Base-by-base conservation (phyloP, 2,113 vertebrate species). In the Pleuronectes platessa region DNA sequence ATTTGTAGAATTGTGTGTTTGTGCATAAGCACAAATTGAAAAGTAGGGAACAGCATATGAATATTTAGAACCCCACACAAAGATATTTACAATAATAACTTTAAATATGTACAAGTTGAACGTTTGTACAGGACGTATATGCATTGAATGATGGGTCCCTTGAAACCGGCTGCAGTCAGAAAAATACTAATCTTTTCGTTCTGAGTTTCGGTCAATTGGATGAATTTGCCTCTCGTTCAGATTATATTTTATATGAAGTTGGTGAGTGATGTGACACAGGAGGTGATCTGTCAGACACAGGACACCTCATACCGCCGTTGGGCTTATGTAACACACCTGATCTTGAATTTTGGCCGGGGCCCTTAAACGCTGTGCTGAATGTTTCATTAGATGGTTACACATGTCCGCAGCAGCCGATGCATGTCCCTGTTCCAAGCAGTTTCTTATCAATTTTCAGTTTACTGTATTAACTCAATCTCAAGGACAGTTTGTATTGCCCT, bases 261-360 rank as follows among this genome's bases (percentile, higher is more conserved):
- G 12, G 74, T 51, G 24, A 51, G 47, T 68, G 35, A 56, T 62
- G 49, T 55, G 40, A 61, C 63, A 54, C 23, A 62, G 60, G 71
- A 61, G 40, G 61, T 83, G 65, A 89, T 71, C 62, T 35, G 64
- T 85, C 67, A 69, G 84, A 37, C 47, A 59, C 31, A 55, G 67
- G 85, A 88, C 82, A 91, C 69, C 26, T 79, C 51, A 77, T 77
- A 54, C 78, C 49, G 35, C 35, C 12, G 59, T 64, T 51, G 42
- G 45, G 82, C 60, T 85, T 80, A 65, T 70, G 24, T 76, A 84
- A 74, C 81, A 62, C 82, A 85, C 80, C 86, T 87, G 84, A 86
- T 89, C 84, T 84, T 88, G 82, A 83, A 66, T 85, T 82, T 83
- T 90, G 76, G 69, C 77, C 73, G 63, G 55, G n/a, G 47, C 68